These are phyloP conservation scores for Heliconius nattereri DNA, from an alignment of 1,140 invertebrate genomes.

Conservation along the genomic window DNA sequence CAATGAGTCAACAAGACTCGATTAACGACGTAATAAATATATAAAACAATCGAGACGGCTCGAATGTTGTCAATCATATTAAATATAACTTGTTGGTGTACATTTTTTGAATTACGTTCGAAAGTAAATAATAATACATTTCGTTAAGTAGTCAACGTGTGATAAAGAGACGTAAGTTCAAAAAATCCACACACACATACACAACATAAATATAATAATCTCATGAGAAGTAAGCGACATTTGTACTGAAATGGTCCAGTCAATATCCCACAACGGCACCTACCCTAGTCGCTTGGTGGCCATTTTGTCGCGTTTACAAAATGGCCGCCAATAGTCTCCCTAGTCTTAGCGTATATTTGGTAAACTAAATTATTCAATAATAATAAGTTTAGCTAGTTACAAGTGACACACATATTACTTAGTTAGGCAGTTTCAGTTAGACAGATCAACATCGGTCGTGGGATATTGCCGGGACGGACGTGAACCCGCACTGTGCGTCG, in stretches of 20 bases:
- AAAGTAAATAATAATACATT: background rate
- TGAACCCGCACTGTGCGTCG: too few species aligned
- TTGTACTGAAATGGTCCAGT: background rate
- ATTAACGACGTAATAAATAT: background rate
- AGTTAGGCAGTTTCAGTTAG: conserved; percentile 5
- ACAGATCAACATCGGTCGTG: background rate
- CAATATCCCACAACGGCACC: background rate
- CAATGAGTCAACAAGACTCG: background rate
- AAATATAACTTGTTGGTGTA: background rate
- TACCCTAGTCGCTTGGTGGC: background rate
- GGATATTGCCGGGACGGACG: background rate
- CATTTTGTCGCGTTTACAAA: background rate
- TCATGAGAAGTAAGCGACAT: background rate
- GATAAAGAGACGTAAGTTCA: background rate
- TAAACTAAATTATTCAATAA: conserved; percentile 12
- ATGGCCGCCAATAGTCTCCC: background rate
- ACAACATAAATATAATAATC: background rate
- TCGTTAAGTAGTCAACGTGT: conserved; percentile 1
- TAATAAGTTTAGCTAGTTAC: conserved; percentile 11
- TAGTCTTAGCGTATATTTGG: conserved; percentile 7
- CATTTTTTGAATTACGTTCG: conserved; percentile 13
- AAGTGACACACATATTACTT: background rate
- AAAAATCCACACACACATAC: background rate
- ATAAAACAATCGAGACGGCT: background rate
- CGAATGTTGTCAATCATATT: background rate